A percentile compares a stretch with the other conserved stretches of the same genome.
Conservation (phyloP, 2,797 vertebrate species). For the Coracias cyanogaster region DNA sequence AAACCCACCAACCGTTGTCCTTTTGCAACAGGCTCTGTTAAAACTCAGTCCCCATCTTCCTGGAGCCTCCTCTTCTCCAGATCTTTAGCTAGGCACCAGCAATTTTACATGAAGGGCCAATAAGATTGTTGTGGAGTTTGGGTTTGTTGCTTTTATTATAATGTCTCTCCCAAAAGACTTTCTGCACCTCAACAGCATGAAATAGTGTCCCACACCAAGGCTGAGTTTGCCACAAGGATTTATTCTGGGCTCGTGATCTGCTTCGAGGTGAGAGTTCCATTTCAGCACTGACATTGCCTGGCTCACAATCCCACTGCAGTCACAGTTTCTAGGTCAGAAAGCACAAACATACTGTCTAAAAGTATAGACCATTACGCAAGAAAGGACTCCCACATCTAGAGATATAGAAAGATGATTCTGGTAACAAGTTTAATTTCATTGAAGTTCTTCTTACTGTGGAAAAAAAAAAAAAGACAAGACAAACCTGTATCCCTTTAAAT, state of each 20-base stretch:
- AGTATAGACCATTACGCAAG: background rate
- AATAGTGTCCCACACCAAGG: background rate
- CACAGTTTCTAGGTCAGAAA: background rate
- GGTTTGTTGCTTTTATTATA: background rate
- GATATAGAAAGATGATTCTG: background rate
- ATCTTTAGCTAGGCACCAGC: background rate
- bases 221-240: background rate
- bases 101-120: background rate
- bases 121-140: background rate
- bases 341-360: background rate
- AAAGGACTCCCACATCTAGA: background rate
- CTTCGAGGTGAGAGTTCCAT: background rate
- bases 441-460: background rate
- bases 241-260: background rate
- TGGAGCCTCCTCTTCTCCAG: background rate
- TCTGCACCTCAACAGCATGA: background rate
- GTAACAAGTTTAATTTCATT: rapidly evolving
- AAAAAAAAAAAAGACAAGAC: background rate
- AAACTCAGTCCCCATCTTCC: background rate
- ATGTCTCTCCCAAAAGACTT: background rate
- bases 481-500: background rate
- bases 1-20: background rate
- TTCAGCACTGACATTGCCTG: background rate
- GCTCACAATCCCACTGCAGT: background rate
- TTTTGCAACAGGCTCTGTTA: background rate